Evolutionary conservation across 2,797 vertebrate species (phyloP).

Genomic region (Valencia hispanica): DNA sequence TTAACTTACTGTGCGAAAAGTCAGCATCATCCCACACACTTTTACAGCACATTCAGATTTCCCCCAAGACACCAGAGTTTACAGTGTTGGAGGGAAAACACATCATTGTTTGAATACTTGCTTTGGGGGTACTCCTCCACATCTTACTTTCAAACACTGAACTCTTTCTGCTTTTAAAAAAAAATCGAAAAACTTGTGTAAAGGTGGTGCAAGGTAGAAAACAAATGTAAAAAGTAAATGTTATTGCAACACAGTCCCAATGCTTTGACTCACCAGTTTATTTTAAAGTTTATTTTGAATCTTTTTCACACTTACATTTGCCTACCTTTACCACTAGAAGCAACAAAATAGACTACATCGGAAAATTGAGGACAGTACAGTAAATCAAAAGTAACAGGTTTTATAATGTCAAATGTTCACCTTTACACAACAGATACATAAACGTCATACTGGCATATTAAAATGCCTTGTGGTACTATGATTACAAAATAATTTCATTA

Average conservation of each 20-base stretch:
- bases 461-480: background rate
- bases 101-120: background rate
- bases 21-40: background rate
- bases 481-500: background rate
- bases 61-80: background rate
- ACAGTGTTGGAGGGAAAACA: background rate
- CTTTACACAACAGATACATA: background rate
- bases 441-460: background rate
- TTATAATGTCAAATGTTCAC: background rate
- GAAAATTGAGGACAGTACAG: background rate
- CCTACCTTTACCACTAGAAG: background rate
- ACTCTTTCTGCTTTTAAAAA: background rate
- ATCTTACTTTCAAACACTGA: background rate
- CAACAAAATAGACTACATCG: background rate
- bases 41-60: constrained; percentile 1
- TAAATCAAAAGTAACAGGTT: background rate
- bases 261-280: background rate
- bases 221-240: background rate
- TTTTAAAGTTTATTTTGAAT: background rate
- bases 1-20: background rate
- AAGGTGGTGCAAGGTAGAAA: background rate
- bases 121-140: constrained; percentile 11
- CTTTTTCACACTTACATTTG: background rate
- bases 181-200: background rate
- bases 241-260: background rate